Base-by-base conservation (phyloP, 2,113 vertebrate genomes). In the Rynchops niger region DNA sequence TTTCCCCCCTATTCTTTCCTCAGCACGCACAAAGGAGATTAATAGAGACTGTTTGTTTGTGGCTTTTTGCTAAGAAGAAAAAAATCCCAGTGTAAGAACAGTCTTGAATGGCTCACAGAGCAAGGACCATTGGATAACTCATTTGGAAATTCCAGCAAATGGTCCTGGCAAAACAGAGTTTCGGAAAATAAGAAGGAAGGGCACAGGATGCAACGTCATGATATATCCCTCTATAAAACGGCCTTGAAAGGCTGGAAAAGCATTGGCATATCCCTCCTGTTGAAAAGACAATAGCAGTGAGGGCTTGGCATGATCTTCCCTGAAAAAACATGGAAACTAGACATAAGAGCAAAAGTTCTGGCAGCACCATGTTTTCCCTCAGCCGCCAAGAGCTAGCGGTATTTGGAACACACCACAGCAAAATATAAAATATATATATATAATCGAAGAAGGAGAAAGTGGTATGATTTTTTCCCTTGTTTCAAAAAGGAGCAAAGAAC, bases 271-370 rank as follows among this genome's bases (percentile, higher is more conserved):
- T 12, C 40, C 67, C 58, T 76, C 20, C 78, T 72, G 55, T 26
- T 82, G 72, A 81, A 95, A 81, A 92, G 90, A 95, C 96, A 96
- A 96, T 95, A 88, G 88, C 63, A 47, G 55, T 23, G 69, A 89
- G 40, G 63, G 81, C 26, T 73, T 95, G 96, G 93, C 85, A 61
- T 76, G 26, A 42, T 77, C 59, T 63, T 86, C 85, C 47, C 52
- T 80, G 80, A 50, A 80, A 94, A 94, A 89, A 86, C 77, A 91
- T 93, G 90, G 90, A 95, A 95, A 94, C 32, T 43, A 83, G 94
- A 83, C 94, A 91, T 50, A 53, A 72, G 77, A 95, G 87, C 40
- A 38, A 47, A 71, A 74, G 55, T 65, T 82, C 86, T 92, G 95
- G 94, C 95, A 90, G 65, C 66, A 55, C 65, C 61, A 19, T 70